phyloP scores from a whole-genome alignment of 2,113 vertebrate genomes.

The Rhynchomys soricoides region DNA sequence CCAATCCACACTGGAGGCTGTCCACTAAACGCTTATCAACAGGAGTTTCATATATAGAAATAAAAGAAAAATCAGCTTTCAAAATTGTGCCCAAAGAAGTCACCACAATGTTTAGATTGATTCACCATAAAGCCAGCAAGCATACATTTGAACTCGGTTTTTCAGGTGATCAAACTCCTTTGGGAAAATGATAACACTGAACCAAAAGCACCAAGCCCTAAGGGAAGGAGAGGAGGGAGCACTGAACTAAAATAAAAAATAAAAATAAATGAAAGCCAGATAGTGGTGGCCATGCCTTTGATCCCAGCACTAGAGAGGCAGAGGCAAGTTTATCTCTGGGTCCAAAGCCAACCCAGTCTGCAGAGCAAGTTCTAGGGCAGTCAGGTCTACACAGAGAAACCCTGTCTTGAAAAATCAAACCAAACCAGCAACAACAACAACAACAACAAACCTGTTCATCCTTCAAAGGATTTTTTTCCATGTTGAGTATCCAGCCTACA shows the following conservation, averaged over 20 bases:
- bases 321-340: background rate
- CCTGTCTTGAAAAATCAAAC: background rate
- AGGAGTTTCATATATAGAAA: constrained; percentile 21
- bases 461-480: background rate
- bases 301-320: background rate
- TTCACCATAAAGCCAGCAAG: constrained; percentile 53
- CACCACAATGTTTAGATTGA: constrained; percentile 28
- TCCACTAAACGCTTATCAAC: constrained; percentile 8
- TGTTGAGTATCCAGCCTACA: background rate
- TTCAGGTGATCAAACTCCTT: constrained; percentile 12
- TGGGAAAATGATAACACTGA: constrained; percentile 53
- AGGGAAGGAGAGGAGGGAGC: background rate
- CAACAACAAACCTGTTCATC: background rate
- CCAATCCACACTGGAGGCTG: background rate
- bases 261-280: background rate
- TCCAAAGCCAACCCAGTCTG: background rate
- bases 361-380: background rate
- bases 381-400: background rate
- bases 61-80: constrained; percentile 21
- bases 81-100: background rate
- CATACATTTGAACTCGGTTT: constrained; percentile 46
- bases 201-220: constrained; percentile 4
- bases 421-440: background rate
- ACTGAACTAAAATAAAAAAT: background rate
- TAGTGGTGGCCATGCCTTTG: background rate